A percentile compares a stretch with the other conserved stretches of the same genome.
These are phyloP conservation scores for Fukomys damarensis DNA, from an alignment of 2,113 vertebrate species.

Conservation along the genomic window DNA sequence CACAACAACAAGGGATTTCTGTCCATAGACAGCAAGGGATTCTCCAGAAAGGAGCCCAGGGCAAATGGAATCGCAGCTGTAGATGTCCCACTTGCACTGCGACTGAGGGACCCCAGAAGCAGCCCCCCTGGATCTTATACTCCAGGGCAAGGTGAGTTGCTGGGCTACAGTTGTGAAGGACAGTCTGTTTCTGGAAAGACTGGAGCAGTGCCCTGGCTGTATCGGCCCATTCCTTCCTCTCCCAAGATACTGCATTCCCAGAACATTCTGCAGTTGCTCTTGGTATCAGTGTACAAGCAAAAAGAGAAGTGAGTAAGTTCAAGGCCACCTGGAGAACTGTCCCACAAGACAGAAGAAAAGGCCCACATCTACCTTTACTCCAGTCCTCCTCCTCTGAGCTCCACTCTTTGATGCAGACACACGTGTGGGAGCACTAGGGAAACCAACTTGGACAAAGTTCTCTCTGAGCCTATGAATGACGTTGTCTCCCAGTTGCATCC, in stretches of 20 bases:
- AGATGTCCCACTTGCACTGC: neutral
- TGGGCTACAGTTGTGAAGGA: neutral
- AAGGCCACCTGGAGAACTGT: neutral
- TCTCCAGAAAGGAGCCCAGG: too few species aligned
- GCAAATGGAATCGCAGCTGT: neutral
- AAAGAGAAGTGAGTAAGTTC: neutral
- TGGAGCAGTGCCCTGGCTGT: neutral
- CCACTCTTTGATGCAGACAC: neutral
- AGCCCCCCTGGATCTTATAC: neutral
- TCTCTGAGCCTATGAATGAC: neutral
- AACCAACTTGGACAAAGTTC: neutral
- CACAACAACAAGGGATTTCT: neutral
- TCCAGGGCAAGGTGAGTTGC: too few species aligned
- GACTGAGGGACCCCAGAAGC: neutral
- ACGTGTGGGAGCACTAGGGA: neutral
- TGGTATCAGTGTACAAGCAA: neutral
- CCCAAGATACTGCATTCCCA: neutral
- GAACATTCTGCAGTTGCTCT: neutral
- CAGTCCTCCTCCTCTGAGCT: neutral
- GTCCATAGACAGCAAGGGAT: too few species aligned
- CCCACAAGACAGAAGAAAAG: neutral
- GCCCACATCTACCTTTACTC: neutral
- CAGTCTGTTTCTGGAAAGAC: neutral
- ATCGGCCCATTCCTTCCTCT: neutral
- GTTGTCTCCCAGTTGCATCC: neutral